These are phyloP conservation scores for Tipula unca DNA, from an alignment of 2,888 invertebrate species.

Conservation along the genomic window DNA sequence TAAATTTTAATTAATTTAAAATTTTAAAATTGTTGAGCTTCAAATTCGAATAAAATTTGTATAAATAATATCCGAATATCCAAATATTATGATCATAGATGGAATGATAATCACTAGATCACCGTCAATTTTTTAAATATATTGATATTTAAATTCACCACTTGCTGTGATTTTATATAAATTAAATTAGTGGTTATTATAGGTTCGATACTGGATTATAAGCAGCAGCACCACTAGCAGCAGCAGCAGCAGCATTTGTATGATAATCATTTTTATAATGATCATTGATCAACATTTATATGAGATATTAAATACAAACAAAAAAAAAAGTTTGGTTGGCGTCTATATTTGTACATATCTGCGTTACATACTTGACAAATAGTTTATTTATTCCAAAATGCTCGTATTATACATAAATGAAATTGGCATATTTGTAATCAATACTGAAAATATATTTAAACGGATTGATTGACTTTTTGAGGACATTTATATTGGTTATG, in stretches of 20 bases:
- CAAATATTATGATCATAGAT: neutral
- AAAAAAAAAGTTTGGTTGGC: neutral
- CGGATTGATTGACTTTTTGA: neutral
- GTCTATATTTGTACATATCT: neutral
- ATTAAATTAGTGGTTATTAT: neutral
- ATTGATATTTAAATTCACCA: slow-evolving; percentile 8
- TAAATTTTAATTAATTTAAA: neutral
- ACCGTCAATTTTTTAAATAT: neutral
- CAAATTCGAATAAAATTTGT: neutral
- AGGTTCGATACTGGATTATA: neutral
- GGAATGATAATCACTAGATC: neutral
- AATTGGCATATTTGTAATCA: neutral
- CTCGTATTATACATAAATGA: too few species aligned
- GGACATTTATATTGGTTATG: neutral
- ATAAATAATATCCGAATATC: neutral
- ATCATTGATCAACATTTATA: neutral
- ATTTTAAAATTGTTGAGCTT: neutral
- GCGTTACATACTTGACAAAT: neutral
- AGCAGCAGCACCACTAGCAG: neutral
- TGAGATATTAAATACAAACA: neutral
- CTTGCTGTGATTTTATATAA: slow-evolving; percentile 8
- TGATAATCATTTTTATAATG: neutral
- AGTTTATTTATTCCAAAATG: neutral
- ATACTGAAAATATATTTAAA: neutral
- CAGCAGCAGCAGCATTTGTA: neutral